Evolutionary conservation across 2,113 vertebrate genomes (phyloP).

Genomic region (Sceloporus undulatus): DNA sequence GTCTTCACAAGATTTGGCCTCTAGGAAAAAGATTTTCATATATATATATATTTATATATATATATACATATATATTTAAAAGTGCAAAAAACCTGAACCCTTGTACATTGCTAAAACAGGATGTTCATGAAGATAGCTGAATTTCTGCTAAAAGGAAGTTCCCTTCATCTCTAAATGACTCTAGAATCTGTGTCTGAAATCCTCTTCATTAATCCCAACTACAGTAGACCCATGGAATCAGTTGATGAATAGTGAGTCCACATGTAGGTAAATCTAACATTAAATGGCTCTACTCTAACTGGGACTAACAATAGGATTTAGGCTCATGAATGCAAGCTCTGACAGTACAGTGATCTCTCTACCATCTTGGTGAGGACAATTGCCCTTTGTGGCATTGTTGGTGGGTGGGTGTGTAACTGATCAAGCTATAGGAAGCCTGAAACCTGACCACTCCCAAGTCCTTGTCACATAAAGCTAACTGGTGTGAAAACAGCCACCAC

Average conservation of each 20-base stretch:
- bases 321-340: too few species aligned
- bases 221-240: too few species aligned
- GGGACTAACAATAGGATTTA: neutral
- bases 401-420: neutral
- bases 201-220: neutral
- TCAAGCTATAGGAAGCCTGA: neutral
- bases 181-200: neutral
- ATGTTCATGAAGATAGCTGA: too few species aligned
- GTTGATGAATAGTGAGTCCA: too few species aligned
- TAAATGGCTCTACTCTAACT: too few species aligned
- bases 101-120: neutral
- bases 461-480: neutral
- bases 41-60: neutral
- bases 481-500: neutral
- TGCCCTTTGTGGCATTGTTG: neutral
- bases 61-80: constrained; percentile 52
- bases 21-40: constrained; percentile 72
- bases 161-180: neutral
- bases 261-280: too few species aligned
- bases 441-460: neutral
- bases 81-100: neutral
- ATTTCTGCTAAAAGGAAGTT: neutral
- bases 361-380: neutral
- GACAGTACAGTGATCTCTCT: neutral
- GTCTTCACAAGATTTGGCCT: constrained; percentile 98